A percentile compares a stretch with the other conserved stretches of the same genome.
Conservation (phyloP, 1,140 invertebrate species). For the Eupristina koningsbergeri region DNA sequence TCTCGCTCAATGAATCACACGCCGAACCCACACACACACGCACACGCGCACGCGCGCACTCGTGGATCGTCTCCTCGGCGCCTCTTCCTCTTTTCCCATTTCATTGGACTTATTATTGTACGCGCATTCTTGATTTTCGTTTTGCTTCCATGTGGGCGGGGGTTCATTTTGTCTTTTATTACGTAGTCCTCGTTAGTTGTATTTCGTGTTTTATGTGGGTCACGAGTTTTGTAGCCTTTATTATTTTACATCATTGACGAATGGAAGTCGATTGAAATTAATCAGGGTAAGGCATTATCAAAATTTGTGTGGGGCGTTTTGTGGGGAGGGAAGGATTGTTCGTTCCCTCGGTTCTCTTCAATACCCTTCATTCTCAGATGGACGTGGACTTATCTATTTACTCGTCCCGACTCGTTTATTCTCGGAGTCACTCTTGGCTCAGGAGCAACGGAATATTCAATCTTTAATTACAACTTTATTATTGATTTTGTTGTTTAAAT, state of each 20-base stretch:
- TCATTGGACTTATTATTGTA: constrained; percentile 34
- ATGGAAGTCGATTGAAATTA: constrained; percentile 9
- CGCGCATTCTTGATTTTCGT: constrained; percentile 10
- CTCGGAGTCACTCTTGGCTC: neutral
- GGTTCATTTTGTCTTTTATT: constrained; percentile 23
- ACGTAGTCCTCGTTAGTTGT: constrained; percentile 22
- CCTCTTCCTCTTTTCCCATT: constrained; percentile 21
- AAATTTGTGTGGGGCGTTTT: neutral
- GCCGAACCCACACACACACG: no score
- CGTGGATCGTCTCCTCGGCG: neutral
- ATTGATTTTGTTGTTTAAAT: neutral
- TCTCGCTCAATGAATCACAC: constrained; percentile 24
- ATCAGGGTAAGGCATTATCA: neutral
- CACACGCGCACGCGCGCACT: no score
- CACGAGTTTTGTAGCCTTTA: neutral
- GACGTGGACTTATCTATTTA: neutral
- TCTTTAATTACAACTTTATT: neutral
- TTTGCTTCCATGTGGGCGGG: constrained; percentile 19
- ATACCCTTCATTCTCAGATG: neutral
- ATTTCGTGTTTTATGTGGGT: constrained; percentile 34
- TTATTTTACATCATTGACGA: neutral
- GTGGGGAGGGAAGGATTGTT: neutral
- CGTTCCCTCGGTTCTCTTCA: neutral
- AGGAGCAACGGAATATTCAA: neutral
- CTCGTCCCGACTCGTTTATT: no score